Base-by-base conservation (phyloP, 2,113 vertebrate genomes). In the Melanocharis versteri region DNA sequence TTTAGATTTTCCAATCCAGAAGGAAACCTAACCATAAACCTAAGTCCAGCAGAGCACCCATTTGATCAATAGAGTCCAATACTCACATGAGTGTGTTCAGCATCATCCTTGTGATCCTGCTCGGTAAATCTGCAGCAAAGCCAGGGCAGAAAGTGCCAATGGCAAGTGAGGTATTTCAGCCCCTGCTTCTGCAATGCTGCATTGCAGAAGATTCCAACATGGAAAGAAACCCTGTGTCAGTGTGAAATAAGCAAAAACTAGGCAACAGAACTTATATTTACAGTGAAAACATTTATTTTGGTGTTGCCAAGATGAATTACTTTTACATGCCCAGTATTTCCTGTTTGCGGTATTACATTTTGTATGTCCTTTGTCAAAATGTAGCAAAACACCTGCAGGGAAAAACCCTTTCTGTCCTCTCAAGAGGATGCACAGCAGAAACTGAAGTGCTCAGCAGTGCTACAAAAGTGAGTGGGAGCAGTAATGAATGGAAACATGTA, bases 401-500 rank as follows among this genome's bases (percentile, higher is more conserved):
- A 33, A 92, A 90, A 92, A 37, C 2, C 3, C 15, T 15, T 81
- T 64, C 78, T 95, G 51, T 73, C 22, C 20, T 60, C 35, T 83
- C 37, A 73, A 88, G 93, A 76, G 42, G 35, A 21, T 2, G 19
- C 26, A 42, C 0, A 4, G 15, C 24, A 79, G 69, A 75, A 69
- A 19, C 1, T 26, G 24, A 80, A 92, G 79, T 28, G 54, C 21
- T 78, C 48, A 1, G 68, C 40, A 28, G 65, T 15, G 75, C 66
- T 81, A 13, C 7, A 1, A 13, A 42, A 71, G 51, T 48, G 70
- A 61, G 44, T 1, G 21, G 83, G n/a, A 72, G 80, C 40, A 44
- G 35, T 26, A 92, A 92, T 39, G 81, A 80, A 84, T 85, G 95
- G 96, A 97, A 97, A 95, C 91, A 37, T 6, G 7, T 1, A 64